A percentile compares a stretch with the other conserved stretches of the same genome.
Evolutionary conservation across 1,140 invertebrate genomes (phyloP).

Genomic region (Trissolcus basalis): DNA sequence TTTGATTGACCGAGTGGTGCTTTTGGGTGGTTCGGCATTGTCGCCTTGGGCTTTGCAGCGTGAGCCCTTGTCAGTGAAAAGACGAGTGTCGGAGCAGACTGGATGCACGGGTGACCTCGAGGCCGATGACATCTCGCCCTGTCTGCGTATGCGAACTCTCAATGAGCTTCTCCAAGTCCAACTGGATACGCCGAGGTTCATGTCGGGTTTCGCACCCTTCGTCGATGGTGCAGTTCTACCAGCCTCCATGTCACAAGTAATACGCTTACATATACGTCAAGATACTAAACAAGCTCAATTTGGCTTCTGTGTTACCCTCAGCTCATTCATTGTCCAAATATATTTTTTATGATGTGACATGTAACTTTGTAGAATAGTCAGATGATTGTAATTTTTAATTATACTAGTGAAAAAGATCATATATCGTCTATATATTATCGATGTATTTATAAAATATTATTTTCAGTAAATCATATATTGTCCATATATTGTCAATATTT

Average conservation of each 20-base stretch:
- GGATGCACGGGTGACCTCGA: conserved; percentile 86
- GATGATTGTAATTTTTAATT: too few species aligned
- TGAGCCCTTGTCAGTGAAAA: conserved; percentile 88
- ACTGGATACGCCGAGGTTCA: conserved; percentile 86
- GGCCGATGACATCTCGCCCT: conserved; percentile 88
- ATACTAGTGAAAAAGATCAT: too few species aligned
- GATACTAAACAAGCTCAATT: too few species aligned
- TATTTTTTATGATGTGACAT: too few species aligned
- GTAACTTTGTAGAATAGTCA: too few species aligned
- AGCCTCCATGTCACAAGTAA: conserved; percentile 63
- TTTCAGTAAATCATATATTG: too few species aligned
- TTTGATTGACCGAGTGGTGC: conserved; percentile 91
- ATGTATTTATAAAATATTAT: too few species aligned
- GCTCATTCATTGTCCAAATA: too few species aligned
- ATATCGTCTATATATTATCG: too few species aligned
- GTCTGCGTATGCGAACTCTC: conserved; percentile 84
- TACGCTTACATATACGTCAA: too few species aligned
- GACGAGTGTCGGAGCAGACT: conserved; percentile 86
- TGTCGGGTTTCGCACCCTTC: conserved; percentile 92
- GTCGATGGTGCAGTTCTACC: conserved; percentile 88
- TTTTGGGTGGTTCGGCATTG: conserved; percentile 95
- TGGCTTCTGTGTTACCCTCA: too few species aligned
- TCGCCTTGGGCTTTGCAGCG: conserved; percentile 95
- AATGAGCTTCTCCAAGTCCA: conserved; percentile 83
- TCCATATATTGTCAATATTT: too few species aligned